Evolutionary conservation across 35 echinoderm and acorn worm genomes (phyloP), one percentile per base, ranked within the genome.

Genomic region (Apostichopus californicus): DNA sequence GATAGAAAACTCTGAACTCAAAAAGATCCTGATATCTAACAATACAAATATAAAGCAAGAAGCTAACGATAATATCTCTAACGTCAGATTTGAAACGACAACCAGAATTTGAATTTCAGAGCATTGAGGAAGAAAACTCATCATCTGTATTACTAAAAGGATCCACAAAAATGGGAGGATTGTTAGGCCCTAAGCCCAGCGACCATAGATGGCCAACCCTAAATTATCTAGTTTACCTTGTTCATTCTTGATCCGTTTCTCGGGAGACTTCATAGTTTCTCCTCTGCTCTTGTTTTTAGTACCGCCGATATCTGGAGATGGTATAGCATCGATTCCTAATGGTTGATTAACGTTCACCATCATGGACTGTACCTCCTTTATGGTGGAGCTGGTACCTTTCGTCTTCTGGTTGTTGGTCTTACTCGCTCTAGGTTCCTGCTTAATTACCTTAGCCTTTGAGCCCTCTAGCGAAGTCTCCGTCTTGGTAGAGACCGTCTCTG

Each of bases 281-380:
- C 61, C 55, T 87, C 84, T 17, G 17, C 56, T 87, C 84, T 87
- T 25, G 34, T 17, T 15, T 54, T 89, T 89, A 6, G 12, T 22
- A n/a, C 26, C 89, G 25, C 23, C 24, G 6, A 73, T 70, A n/a
- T 99, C 97, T 57, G 97, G 97, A n/a, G 97, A 99, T 83, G 97
- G 95, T 78, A 99, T 99, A 54, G 97, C 97, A 93, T 88, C 90
- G 25, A 99, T 99, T n/a, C 93, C 87, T 57, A 99, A 78, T 61
- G 97, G 97, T 86, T 96, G 93, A 83, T 96, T 94, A 5, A 96
- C 97, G 72, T 94, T 99, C 13, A 87, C 94, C 87, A 99, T 91
- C 81, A 99, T 96, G 9, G 95, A 94, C 8, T 96, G 81, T 66
- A 99, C 90, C 56, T 99, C 93, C 78, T 96, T 89, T 52, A 66